A percentile compares a stretch with the other conserved stretches of the same genome.
phyloP scores from a whole-genome alignment of 64 coral and sea anemone genomes.

The Pocillopora damicornis region DNA sequence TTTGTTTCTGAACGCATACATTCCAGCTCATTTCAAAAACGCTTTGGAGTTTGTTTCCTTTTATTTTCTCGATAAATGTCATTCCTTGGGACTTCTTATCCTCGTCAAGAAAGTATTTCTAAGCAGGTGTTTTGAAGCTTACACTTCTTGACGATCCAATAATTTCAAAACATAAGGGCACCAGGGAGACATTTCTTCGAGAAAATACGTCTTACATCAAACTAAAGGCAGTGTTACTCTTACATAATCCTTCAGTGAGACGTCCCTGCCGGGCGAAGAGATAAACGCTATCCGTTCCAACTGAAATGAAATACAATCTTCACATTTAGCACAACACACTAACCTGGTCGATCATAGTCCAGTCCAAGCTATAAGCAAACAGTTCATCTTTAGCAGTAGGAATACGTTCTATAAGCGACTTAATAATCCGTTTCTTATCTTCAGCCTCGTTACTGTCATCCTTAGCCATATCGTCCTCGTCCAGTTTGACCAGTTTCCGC shows the following conservation, averaged over 20 bases:
- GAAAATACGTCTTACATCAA: background rate
- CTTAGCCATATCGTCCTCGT: slow-evolving; percentile 79
- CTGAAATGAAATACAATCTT: background rate
- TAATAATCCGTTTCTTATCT: slow-evolving; percentile 97
- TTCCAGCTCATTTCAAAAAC: background rate
- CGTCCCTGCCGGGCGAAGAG: background rate
- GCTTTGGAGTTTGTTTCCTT: background rate
- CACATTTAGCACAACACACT: slow-evolving; percentile 1
- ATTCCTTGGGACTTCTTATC: background rate
- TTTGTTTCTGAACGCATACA: background rate
- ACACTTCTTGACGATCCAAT: too few relatives aligned
- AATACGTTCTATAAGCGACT: slow-evolving; percentile 99
- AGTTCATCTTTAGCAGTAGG: slow-evolving; percentile 99
- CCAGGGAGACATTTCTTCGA: background rate
- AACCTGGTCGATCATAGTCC: slow-evolving; percentile 97
- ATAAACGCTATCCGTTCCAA: background rate
- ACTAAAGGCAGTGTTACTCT: background rate
- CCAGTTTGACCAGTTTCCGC: slow-evolving; percentile 86
- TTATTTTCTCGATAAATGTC: background rate
- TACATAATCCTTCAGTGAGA: slow-evolving; percentile 6
- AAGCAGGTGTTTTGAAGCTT: too few relatives aligned
- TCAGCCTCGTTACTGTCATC: slow-evolving; percentile 77
- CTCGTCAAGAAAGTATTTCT: too few relatives aligned
- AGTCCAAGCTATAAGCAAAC: slow-evolving; percentile 97
- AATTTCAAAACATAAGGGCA: too few relatives aligned